Base-by-base conservation (phyloP, 2,797 vertebrate genomes). In the Onychomys arenicola region DNA sequence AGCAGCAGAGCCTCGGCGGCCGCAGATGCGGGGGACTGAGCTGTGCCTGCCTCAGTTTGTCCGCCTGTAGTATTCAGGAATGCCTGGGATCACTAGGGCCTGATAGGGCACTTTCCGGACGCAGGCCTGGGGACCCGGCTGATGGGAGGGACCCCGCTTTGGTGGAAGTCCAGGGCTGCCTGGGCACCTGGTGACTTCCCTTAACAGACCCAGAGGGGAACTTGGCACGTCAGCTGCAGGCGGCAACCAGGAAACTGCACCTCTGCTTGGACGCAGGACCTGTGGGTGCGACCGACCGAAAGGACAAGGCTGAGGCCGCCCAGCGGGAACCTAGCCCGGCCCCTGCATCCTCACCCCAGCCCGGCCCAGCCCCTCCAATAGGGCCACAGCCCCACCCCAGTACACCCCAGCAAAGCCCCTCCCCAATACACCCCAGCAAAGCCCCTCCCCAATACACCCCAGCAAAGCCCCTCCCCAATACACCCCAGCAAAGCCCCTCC, bases 231-330 rank as follows among this genome's bases (percentile, higher is more conserved):
- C 90, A 95, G 9, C 46, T 96, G 23, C 96, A 95, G 29, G 77
- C 11, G 0, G 94, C 96, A 49, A 81, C 95, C 14, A 82, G 73
- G 46, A 94, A 34, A 1, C 88, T 98, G 29, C n/a, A 3, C 86
- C 89, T 91, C 6, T 98, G 97, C 61, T 90, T 98, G 96, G 78
- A 96, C 4, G 5, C 61, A 0, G 80, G 85, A 11, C 90, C 92
- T 21, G 49, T 49, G 82, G 97, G 97, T 98, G 97, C n/a, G n/a
- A n/a, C n/a, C 65, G 97, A 59, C 14, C 13, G 14, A 49, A 46
- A 40, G 25, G 13, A n/a, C 46, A 67, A 16, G 32, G 23, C 32
- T 69, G 23, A 40, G 49, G n/a, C 23, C 29, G 25, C 49, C 21
- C 32, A 11, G 49, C 37, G 14, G 25, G 14, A 16, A 6, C 29